Evolutionary conservation across 2,888 invertebrate genomes (phyloP).

Genomic region (Sinopyrophorus schimmeli): DNA sequence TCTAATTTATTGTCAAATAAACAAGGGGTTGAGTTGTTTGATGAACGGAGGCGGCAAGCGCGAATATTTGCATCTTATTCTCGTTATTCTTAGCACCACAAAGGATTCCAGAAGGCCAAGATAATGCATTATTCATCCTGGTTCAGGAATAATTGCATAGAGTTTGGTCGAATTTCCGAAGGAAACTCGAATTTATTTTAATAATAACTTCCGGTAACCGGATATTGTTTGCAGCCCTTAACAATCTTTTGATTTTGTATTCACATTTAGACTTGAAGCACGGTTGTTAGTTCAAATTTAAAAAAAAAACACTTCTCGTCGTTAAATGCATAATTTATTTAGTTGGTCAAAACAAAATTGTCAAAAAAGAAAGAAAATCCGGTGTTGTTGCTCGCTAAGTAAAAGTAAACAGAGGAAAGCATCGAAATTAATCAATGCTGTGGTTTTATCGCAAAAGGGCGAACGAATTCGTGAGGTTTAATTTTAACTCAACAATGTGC

Average conservation of each 20-base stretch:
- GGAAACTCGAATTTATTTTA: slow-evolving; percentile 32
- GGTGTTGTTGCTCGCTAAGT: too few species aligned
- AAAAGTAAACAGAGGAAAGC: too few species aligned
- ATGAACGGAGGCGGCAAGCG: slow-evolving; percentile 27
- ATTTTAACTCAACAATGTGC: slow-evolving; percentile 30
- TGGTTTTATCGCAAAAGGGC: slow-evolving; percentile 26
- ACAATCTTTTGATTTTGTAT: too few species aligned
- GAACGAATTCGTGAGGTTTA: slow-evolving; percentile 28
- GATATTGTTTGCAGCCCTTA: slow-evolving; percentile 27
- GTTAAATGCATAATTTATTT: too few species aligned
- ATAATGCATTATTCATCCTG: slow-evolving; percentile 31
- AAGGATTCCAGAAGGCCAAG: slow-evolving; percentile 32
- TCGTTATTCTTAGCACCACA: slow-evolving; percentile 32
- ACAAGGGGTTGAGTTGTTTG: slow-evolving; percentile 27
- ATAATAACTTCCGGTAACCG: slow-evolving; percentile 29
- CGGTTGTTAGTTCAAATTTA: too few species aligned
- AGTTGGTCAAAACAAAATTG: too few species aligned
- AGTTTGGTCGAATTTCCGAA: slow-evolving; percentile 30
- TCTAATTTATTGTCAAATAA: slow-evolving; percentile 24
- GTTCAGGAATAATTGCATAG: slow-evolving; percentile 31
- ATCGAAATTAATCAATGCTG: slow-evolving; percentile 28
- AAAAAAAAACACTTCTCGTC: too few species aligned
- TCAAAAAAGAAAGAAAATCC: too few species aligned
- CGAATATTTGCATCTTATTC: slow-evolving; percentile 32
- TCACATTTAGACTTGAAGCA: too few species aligned